Evolutionary conservation across 2,888 invertebrate species (phyloP).

Genomic region (Tridacna crocea): DNA sequence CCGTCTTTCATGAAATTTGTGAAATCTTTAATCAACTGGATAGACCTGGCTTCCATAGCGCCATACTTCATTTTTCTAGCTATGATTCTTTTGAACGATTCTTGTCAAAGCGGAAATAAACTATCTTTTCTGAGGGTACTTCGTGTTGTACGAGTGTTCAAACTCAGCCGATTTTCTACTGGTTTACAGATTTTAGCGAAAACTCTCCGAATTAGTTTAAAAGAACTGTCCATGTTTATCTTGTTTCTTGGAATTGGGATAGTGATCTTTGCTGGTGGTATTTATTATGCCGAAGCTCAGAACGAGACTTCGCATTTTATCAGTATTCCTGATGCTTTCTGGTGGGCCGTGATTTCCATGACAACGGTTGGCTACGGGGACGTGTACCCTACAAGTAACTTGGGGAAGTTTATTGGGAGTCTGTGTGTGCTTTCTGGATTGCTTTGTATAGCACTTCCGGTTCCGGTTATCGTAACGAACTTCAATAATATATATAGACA

Average conservation of each 20-base stretch:
- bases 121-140: conserved; percentile 79
- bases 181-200: conserved; percentile 82
- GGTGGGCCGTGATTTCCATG: conserved; percentile 84
- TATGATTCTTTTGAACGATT: conserved; percentile 67
- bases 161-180: conserved; percentile 82
- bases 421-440: conserved; percentile 85
- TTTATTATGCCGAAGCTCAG: conserved; percentile 82
- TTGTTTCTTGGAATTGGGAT: conserved; percentile 83
- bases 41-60: conserved; percentile 82
- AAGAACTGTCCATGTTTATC: conserved; percentile 82
- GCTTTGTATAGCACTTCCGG: conserved; percentile 85
- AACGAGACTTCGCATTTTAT: conserved; percentile 73
- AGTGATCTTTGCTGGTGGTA: conserved; percentile 81
- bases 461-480: conserved; percentile 85
- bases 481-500: conserved; percentile 85
- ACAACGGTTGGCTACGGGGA: conserved; percentile 84
- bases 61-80: conserved; percentile 81
- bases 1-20: conserved; percentile 79
- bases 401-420: conserved; percentile 84
- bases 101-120: conserved; percentile 71
- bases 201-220: conserved; percentile 80
- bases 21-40: conserved; percentile 80
- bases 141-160: conserved; percentile 81
- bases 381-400: conserved; percentile 82
- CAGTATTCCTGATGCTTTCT: conserved; percentile 83